Evolutionary conservation across 1,140 invertebrate genomes (phyloP).

Genomic region (Aplysia californica): DNA sequence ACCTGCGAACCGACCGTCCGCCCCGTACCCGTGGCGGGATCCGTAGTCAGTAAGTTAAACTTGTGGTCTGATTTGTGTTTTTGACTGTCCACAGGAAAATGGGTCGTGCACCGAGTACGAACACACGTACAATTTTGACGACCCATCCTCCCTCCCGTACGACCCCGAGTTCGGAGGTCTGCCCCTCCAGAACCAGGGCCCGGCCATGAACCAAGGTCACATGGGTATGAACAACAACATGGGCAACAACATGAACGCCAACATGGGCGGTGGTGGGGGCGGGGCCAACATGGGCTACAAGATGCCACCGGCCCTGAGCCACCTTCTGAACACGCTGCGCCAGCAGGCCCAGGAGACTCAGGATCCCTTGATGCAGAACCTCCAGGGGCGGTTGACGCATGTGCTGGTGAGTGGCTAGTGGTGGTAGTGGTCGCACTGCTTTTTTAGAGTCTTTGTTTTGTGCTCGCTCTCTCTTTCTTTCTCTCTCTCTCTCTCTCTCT

Average conservation of each 20-base stretch:
- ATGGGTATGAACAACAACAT: neutral
- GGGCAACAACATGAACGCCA: neutral
- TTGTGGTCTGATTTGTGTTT: no score
- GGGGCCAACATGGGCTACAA: constrained; percentile 1
- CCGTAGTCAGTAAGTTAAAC: no score
- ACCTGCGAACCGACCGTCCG: no score
- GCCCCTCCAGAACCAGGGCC: constrained; percentile 17
- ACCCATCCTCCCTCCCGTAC: constrained; percentile 24
- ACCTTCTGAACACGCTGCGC: constrained; percentile 14
- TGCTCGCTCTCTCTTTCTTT: no score
- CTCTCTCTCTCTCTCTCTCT: no score
- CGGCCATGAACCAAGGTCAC: neutral
- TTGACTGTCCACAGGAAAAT: constrained; percentile 26
- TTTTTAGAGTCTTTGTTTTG: no score
- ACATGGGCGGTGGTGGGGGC: neutral
- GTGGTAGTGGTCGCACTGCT: no score
- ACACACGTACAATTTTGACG: constrained; percentile 24
- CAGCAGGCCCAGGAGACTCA: constrained; percentile 23
- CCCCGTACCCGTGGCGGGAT: no score
- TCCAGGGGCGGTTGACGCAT: constrained; percentile 21
- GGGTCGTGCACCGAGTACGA: constrained; percentile 24
- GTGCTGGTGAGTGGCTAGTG: constrained; percentile 12
- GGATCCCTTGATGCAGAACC: constrained; percentile 18
- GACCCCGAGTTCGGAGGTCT: constrained; percentile 23
- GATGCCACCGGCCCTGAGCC: constrained; percentile 14